Percentiles rank a stretch among this genome's conserved stretches.
Conservation (phyloP, 2,797 vertebrate species). For the Antrozous pallidus region DNA sequence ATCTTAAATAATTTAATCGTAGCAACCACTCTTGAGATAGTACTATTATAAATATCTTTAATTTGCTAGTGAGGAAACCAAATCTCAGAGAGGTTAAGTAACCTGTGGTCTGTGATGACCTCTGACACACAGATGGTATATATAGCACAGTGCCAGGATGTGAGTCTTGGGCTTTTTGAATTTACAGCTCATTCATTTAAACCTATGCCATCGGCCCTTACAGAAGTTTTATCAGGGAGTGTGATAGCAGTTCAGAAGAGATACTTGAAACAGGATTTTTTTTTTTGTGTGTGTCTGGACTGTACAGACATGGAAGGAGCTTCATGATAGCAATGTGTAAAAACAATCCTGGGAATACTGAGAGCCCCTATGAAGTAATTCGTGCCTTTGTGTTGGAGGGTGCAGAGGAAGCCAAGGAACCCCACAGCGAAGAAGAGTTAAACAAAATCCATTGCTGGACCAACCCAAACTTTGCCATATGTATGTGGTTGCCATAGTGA, state of each 20-base stretch:
- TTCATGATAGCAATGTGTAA: not conserved
- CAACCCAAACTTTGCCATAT: not conserved
- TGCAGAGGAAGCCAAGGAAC: too few species aligned
- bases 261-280: constrained; percentile 11
- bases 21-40: not conserved
- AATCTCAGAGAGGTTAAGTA: not conserved
- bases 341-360: not conserved
- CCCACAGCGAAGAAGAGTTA: not conserved
- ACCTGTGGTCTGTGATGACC: not conserved
- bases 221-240: not conserved
- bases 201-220: not conserved
- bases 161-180: not conserved
- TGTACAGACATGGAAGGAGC: not conserved
- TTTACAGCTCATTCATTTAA: not conserved
- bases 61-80: not conserved
- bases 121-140: not conserved
- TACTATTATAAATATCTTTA: not conserved
- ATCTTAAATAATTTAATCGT: not conserved
- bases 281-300: not conserved
- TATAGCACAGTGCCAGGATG: not conserved
- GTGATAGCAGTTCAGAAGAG: not conserved
- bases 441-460: not conserved
- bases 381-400: not conserved
- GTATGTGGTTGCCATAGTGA: not conserved
- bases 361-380: not conserved